Base-by-base conservation (phyloP, 1,140 invertebrate genomes). In the Drosophila nigromelanica region DNA sequence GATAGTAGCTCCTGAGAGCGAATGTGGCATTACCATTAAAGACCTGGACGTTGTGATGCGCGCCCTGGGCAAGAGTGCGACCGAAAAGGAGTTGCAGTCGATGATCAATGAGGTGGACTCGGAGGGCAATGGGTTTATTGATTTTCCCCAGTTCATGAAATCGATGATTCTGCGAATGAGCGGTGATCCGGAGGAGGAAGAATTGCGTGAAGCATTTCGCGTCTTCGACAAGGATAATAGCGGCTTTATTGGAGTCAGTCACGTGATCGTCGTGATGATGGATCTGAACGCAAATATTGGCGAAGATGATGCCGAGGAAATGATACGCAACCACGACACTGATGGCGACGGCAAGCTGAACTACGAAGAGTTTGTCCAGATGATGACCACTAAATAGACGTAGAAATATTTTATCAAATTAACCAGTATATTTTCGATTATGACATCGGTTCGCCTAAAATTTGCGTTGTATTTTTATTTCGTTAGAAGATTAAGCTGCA, bases 61-160 rank as follows among this genome's bases (percentile, higher is more conserved):
- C 0, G 12, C 11, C 3, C 27, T 60, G 30, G 30, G 43, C 11
- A 60, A 8, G 30, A 4, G 0, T 4, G 3, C 30, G 0, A 37
- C 58, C 4, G 58, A 60, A 0, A 37, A 18, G 11, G 43, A 60
- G 6, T 8, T 60, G 15, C 42, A 60, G 15, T 18, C 30, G 27
- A 60, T 47, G 14, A 48, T 60, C 30, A 60, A 47, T 18, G 43
- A 60, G 27, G 15, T 60, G 15, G 58, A 60, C 15, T 3, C n/a
- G 15, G 30, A 60, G 8, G 58, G 58, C 30, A 60, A 60, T 12
- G 58, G 58, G 1, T n/a, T n/a, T 11, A n/a, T 60, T 21, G 42
- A 24, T 1, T 60, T 47, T 3, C 27, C 24, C 0, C 15, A 35
- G 11, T 60, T 60, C 27, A 3, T 60, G 7, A 5, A 52, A 0